A percentile compares a stretch with the other conserved stretches of the same genome.
phyloP scores from a whole-genome alignment of 2,113 vertebrate genomes.

The Eulemur rufifrons region DNA sequence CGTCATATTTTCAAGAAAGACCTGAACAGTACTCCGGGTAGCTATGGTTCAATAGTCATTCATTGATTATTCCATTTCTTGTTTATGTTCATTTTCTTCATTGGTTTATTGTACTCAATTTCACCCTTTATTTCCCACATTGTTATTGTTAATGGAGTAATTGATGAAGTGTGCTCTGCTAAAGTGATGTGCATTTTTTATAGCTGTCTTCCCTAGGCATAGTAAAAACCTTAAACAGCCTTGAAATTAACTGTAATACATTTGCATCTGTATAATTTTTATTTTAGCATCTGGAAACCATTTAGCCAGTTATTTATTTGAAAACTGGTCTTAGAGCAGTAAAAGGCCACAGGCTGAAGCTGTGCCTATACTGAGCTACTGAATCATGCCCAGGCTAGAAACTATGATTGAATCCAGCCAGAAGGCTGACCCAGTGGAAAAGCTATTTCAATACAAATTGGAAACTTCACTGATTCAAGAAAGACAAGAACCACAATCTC shows the following conservation, averaged over 20 bases:
- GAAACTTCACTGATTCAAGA: slow-evolving; percentile 19
- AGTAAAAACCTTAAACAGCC: slow-evolving; percentile 76
- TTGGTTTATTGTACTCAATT: slow-evolving; percentile 81
- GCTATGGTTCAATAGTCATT: slow-evolving; percentile 56
- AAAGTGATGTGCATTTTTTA: slow-evolving; percentile 73
- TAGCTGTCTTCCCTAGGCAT: slow-evolving; percentile 73
- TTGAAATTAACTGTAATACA: slow-evolving; percentile 80
- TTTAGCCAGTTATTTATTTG: slow-evolving; percentile 75
- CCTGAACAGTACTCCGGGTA: neutral
- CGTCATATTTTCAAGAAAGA: slow-evolving; percentile 14
- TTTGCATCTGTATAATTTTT: slow-evolving; percentile 76
- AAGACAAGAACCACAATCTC: slow-evolving; percentile 26
- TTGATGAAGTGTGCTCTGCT: slow-evolving; percentile 77
- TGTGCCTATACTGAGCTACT: slow-evolving; percentile 54
- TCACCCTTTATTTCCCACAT: slow-evolving; percentile 82
- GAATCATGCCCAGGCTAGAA: slow-evolving; percentile 55
- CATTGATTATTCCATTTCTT: slow-evolving; percentile 71
- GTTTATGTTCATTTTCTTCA: slow-evolving; percentile 69
- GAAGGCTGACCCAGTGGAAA: slow-evolving; percentile 11
- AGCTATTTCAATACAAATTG: slow-evolving; percentile 12
- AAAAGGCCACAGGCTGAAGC: slow-evolving; percentile 49
- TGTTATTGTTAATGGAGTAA: slow-evolving; percentile 81
- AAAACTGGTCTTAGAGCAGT: slow-evolving; percentile 65
- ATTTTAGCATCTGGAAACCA: slow-evolving; percentile 77
- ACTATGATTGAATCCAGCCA: slow-evolving; percentile 54